Percentiles rank a stretch among this genome's conserved stretches.
Evolutionary conservation across 2,888 invertebrate genomes (phyloP).

Genomic region (Pyrrhosoma nymphula): DNA sequence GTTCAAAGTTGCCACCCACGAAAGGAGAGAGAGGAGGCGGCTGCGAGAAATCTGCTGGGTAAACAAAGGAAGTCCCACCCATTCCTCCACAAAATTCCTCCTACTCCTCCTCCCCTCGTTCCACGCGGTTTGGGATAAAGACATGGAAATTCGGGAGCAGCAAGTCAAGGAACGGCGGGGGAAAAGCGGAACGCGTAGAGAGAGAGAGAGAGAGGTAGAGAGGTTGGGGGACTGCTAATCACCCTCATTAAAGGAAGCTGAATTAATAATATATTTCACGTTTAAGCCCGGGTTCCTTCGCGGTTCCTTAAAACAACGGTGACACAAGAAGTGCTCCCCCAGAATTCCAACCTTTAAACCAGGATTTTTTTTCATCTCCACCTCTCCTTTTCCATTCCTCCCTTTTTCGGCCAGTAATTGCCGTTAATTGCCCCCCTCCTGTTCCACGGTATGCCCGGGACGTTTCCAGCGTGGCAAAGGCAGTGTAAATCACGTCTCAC

Average conservation of each 20-base stretch:
- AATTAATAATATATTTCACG: slow-evolving; percentile 21
- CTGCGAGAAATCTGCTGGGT: not conserved
- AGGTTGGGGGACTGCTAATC: not conserved
- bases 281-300: not conserved
- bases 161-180: no score
- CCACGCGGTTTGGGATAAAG: slow-evolving; percentile 9
- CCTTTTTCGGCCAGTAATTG: not conserved
- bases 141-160: slow-evolving; percentile 3
- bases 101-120: not conserved
- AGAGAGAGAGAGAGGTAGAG: not conserved
- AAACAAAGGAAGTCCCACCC: not conserved
- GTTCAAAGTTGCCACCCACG: slow-evolving; percentile 3
- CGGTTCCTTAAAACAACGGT: not conserved
- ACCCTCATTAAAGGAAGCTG: slow-evolving; percentile 14
- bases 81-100: not conserved
- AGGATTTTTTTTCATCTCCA: not conserved
- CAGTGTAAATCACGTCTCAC: slow-evolving; percentile 4
- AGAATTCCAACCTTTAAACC: not conserved
- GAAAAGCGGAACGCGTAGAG: not conserved
- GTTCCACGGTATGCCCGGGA: not conserved
- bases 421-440: not conserved
- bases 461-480: not conserved
- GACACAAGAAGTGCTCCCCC: not conserved
- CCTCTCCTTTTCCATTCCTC: not conserved
- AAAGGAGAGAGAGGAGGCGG: not conserved